Conservation (phyloP, 2,113 vertebrate genomes). For the Tauraco erythrolophus region DNA sequence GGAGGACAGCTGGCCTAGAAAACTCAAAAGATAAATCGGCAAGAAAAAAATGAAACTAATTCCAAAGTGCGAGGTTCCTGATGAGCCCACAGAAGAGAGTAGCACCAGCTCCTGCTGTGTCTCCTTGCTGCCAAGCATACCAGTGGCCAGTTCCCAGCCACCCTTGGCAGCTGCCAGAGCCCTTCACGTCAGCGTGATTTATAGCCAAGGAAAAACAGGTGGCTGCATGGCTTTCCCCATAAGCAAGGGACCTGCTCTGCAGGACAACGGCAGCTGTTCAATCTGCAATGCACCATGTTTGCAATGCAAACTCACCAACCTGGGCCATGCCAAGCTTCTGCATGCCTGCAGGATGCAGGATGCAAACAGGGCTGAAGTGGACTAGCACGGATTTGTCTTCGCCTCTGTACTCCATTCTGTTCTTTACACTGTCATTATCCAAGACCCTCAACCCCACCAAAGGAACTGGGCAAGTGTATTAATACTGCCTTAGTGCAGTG, state of each 20-base stretch:
- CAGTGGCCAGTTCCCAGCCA: not conserved
- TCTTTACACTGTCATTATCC: too few species aligned
- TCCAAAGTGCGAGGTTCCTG: not conserved
- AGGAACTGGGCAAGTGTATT: not conserved
- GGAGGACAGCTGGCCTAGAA: slow-evolving; percentile 70
- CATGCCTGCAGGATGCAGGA: not conserved
- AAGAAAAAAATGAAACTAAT: slow-evolving; percentile 2
- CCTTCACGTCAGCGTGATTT: not conserved
- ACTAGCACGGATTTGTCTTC: not conserved
- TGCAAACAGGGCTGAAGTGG: not conserved
- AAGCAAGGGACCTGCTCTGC: not conserved
- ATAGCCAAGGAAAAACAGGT: not conserved
- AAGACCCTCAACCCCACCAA: not conserved
- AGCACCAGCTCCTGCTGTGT: not conserved
- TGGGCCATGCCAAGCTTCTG: fast-evolving
- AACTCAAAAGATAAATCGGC: not conserved
- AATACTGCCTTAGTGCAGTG: not conserved
- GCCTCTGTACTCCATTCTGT: not conserved
- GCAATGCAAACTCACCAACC: fast-evolving
- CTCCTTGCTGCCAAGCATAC: fast-evolving
- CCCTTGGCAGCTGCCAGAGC: not conserved
- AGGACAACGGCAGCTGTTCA: not conserved
- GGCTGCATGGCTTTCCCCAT: not conserved
- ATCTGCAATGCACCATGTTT: not conserved
- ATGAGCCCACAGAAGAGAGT: not conserved